These are phyloP conservation scores for Carcharodon carcharias DNA, from an alignment of 2,797 vertebrate genomes.

Conservation along the genomic window DNA sequence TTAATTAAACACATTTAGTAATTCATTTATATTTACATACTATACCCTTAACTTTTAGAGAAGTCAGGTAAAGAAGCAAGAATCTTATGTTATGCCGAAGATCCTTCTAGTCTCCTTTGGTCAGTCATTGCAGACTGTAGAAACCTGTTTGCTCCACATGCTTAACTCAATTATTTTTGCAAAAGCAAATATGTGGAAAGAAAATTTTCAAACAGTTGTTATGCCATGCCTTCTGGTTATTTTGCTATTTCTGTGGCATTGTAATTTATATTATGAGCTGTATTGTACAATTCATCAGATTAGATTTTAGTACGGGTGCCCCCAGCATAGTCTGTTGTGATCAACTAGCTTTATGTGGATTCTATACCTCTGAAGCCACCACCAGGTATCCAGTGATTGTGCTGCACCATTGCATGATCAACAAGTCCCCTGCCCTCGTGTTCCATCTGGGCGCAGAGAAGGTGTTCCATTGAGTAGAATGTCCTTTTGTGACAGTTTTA, in stretches of 20 bases:
- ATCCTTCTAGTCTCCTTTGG: background rate
- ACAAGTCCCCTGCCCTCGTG: background rate
- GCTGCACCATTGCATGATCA: background rate
- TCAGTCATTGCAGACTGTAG: background rate
- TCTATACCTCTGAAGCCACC: background rate
- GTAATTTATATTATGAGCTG: background rate
- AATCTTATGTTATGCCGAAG: background rate
- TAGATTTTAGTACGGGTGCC: background rate
- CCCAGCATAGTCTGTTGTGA: background rate
- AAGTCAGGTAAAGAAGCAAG: background rate
- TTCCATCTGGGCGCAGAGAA: background rate
- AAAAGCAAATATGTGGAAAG: background rate
- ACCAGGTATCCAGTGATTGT: background rate
- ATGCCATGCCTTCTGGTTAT: background rate
- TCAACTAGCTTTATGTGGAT: background rate
- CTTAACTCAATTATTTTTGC: background rate
- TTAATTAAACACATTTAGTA: background rate
- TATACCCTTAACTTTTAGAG: background rate
- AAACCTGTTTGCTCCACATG: background rate
- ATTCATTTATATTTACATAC: background rate
- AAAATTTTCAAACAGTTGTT: background rate
- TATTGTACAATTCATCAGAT: background rate
- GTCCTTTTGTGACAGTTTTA: background rate
- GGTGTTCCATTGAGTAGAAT: background rate
- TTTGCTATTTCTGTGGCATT: background rate